Evolutionary conservation across 2,797 vertebrate genomes (phyloP).

Genomic region (Leontocebus nigricollis): DNA sequence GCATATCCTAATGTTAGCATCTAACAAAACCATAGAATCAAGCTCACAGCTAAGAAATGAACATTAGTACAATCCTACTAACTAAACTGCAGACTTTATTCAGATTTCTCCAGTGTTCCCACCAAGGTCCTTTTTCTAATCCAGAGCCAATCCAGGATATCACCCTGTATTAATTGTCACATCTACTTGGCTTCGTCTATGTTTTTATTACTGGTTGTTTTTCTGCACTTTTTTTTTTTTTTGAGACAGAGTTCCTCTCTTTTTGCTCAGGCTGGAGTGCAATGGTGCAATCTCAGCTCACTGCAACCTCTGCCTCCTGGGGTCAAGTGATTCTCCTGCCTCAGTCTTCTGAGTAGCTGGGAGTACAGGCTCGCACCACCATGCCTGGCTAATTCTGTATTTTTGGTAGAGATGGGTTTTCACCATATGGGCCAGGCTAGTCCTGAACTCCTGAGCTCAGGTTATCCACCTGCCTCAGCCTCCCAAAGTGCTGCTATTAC

Average conservation of each 20-base stretch:
- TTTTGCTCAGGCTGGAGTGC: not conserved
- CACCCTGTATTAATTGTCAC: not conserved
- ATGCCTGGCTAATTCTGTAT: not conserved
- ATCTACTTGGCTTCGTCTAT: not conserved
- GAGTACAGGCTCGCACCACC: not conserved
- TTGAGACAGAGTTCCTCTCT: not conserved
- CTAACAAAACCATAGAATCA: not conserved
- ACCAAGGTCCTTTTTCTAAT: not conserved
- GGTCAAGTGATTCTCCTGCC: not conserved
- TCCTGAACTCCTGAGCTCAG: not conserved
- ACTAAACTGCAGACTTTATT: not conserved
- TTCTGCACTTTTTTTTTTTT: not conserved
- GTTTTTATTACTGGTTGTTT: not conserved
- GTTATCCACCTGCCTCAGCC: not conserved
- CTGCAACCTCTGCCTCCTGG: not conserved
- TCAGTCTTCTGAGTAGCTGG: not conserved
- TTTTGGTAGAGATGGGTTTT: not conserved
- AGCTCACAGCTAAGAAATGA: not conserved
- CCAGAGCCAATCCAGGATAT: too few relatives aligned
- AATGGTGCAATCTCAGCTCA: not conserved
- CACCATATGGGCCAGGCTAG: not conserved
- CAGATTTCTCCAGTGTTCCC: not conserved
- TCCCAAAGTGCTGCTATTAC: not conserved
- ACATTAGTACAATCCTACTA: accelerated
- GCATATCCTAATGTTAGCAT: not conserved